These are phyloP conservation scores for Catocala fraxini DNA, from an alignment of 2,888 invertebrate species.

Conservation along the genomic window DNA sequence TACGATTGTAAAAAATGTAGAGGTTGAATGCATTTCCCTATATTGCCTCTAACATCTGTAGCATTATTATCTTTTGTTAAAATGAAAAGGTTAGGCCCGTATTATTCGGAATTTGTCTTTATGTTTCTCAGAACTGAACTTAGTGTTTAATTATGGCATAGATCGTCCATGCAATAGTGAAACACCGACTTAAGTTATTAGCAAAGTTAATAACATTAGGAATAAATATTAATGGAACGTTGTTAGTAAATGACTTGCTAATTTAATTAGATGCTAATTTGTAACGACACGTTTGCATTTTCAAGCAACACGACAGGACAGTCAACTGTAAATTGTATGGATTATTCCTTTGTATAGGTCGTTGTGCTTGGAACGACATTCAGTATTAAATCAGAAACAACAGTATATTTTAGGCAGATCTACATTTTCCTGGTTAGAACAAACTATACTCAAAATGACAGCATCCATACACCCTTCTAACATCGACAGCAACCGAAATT, in stretches of 20 bases:
- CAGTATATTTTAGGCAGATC: too few species aligned
- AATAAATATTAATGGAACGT: conserved; percentile 8
- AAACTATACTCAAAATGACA: too few species aligned
- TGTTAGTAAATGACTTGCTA: conserved; percentile 16
- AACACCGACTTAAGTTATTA: conserved; percentile 1
- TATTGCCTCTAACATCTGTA: conserved; percentile 13
- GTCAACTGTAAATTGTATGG: neutral
- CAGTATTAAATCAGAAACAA: neutral
- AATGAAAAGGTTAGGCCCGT: neutral
- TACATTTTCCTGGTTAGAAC: too few species aligned
- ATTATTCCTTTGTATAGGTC: neutral
- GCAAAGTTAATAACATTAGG: conserved; percentile 1
- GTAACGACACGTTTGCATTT: conserved; percentile 7
- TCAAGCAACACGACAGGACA: neutral
- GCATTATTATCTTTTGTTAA: conserved; percentile 20
- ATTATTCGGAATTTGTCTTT: conserved; percentile 7
- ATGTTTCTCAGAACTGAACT: conserved; percentile 15
- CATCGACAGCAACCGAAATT: too few species aligned
- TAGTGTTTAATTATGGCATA: neutral
- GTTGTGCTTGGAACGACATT: neutral
- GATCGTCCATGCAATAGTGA: conserved; percentile 1
- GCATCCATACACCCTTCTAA: too few species aligned
- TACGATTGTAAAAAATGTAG: conserved; percentile 30
- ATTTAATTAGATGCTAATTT: conserved; percentile 6
- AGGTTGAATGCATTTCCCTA: conserved; percentile 19